These are phyloP conservation scores for Crotalus viridis DNA, from an alignment of 2,113 vertebrate species.

Conservation along the genomic window DNA sequence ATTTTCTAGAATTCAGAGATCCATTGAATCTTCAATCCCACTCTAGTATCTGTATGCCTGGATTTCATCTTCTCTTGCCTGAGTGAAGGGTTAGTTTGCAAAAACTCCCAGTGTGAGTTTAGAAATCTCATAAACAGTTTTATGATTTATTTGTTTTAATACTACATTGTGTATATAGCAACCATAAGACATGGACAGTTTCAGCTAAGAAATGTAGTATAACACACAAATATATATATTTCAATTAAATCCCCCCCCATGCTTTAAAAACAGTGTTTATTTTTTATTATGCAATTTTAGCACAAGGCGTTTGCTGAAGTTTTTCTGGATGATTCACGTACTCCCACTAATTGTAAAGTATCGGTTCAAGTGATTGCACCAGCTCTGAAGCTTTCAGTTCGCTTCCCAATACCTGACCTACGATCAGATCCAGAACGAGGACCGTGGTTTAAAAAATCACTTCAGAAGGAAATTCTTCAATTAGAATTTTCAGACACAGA, in stretches of 20 bases:
- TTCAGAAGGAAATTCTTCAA: slow-evolving; percentile 91
- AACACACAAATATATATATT: neutral
- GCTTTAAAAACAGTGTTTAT: neutral
- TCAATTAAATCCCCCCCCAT: neutral
- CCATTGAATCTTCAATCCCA: neutral
- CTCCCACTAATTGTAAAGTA: slow-evolving; percentile 84
- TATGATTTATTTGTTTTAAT: neutral
- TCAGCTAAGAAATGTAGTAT: neutral
- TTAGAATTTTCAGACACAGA: slow-evolving; percentile 86
- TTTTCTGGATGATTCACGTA: slow-evolving; percentile 90
- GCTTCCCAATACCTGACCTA: slow-evolving; percentile 95
- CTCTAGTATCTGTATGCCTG: neutral
- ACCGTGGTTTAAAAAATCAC: slow-evolving; percentile 96
- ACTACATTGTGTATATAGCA: neutral
- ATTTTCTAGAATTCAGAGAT: neutral
- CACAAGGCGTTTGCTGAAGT: slow-evolving; percentile 98
- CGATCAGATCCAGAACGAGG: slow-evolving; percentile 95
- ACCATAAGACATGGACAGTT: neutral
- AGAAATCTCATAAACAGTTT: neutral
- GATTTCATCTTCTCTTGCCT: neutral
- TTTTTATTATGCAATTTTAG: slow-evolving; percentile 63
- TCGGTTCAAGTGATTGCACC: slow-evolving; percentile 84
- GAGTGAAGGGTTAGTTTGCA: neutral
- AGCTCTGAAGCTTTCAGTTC: slow-evolving; percentile 81
- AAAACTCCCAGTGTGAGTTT: neutral